phyloP scores from a whole-genome alignment of 1,140 invertebrate species.

The Anastrepha ludens region DNA sequence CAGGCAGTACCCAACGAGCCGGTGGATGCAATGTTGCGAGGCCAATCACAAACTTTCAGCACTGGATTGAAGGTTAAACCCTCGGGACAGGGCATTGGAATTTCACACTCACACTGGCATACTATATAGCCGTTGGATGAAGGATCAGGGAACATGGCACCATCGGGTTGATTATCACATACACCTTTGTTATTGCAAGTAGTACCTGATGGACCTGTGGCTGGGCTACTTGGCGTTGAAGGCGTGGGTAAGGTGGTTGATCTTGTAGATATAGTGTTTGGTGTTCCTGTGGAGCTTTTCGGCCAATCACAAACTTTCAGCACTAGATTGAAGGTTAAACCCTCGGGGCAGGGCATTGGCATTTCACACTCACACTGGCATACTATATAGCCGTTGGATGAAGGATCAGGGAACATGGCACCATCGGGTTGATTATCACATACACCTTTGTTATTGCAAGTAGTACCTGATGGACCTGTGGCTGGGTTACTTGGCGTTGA shows the following conservation, averaged over 20 bases:
- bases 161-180: constrained; percentile 51
- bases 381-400: constrained; percentile 42
- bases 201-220: constrained; percentile 39
- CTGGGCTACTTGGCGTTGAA: constrained; percentile 3
- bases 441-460: constrained; percentile 18
- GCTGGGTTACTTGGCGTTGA: background rate
- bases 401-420: constrained; percentile 15
- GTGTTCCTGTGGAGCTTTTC: background rate
- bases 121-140: constrained; percentile 46
- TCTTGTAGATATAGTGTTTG: background rate
- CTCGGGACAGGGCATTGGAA: constrained; percentile 55
- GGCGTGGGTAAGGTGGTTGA: background rate
- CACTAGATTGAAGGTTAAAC: constrained; percentile 63
- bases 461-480: background rate
- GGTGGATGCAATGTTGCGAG: background rate
- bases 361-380: constrained; percentile 56
- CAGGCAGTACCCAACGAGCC: constrained; percentile 16
- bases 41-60: constrained; percentile 66
- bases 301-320: constrained; percentile 67
- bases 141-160: constrained; percentile 37
- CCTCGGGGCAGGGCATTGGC: constrained; percentile 56
- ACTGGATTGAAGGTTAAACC: constrained; percentile 63
- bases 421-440: constrained; percentile 50
- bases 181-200: constrained; percentile 35
- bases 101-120: constrained; percentile 55